These are phyloP conservation scores for Muntiacus muntjak DNA, from an alignment of 2,113 vertebrate genomes.

Conservation along the genomic window DNA sequence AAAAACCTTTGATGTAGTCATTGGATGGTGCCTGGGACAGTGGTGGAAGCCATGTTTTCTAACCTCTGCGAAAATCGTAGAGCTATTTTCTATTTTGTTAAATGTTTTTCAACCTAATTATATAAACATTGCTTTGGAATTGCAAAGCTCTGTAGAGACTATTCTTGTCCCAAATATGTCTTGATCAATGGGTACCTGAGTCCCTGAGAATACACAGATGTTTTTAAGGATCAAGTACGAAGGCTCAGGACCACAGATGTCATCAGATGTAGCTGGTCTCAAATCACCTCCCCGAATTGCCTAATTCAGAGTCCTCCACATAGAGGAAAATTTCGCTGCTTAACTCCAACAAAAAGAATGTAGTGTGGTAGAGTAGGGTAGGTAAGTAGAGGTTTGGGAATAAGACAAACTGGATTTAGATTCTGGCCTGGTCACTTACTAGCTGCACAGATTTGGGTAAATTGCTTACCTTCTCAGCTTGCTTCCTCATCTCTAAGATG, in stretches of 20 bases:
- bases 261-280: not conserved
- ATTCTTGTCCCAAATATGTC: not conserved
- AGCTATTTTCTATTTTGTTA: not conserved
- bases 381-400: not conserved
- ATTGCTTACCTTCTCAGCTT: not conserved
- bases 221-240: not conserved
- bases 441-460: not conserved
- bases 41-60: not conserved
- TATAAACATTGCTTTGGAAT: not conserved
- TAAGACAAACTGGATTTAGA: not conserved
- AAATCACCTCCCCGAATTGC: not conserved
- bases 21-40: not conserved
- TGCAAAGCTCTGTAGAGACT: not conserved
- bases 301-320: not conserved
- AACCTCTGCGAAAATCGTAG: not conserved
- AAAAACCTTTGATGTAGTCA: not conserved
- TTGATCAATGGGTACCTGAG: not conserved
- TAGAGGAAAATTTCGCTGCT: not conserved
- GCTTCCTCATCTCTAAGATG: not conserved
- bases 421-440: not conserved
- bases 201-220: not conserved
- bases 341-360: not conserved
- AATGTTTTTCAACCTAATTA: not conserved
- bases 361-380: not conserved
- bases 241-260: not conserved